Conservation (phyloP, 2,888 invertebrate species). For the Apamea monoglypha region DNA sequence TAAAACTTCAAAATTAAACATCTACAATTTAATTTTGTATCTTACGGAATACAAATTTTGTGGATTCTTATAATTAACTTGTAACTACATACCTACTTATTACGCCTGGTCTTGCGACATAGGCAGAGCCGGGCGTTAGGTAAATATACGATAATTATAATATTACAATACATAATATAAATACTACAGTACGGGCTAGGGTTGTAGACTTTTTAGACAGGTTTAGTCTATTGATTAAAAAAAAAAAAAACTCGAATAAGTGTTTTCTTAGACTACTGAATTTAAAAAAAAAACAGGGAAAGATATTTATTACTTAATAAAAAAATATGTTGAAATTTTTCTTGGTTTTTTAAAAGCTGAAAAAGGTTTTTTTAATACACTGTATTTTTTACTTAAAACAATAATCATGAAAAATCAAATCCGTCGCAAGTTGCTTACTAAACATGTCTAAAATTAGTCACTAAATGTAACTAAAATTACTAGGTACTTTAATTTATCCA, state of each 20-base stretch:
- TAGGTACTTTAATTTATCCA: conserved; percentile 55
- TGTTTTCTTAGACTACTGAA: neutral
- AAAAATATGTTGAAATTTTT: neutral
- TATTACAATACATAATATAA: conserved; percentile 53
- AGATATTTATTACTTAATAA: neutral
- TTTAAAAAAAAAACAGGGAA: neutral
- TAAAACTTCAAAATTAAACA: conserved; percentile 64
- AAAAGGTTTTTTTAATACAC: neutral
- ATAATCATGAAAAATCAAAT: neutral
- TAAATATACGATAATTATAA: conserved; percentile 40
- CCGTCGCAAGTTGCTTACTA: conserved; percentile 13
- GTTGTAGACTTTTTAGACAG: conserved; percentile 37
- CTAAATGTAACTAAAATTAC: conserved; percentile 37
- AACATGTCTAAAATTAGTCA: conserved; percentile 43
- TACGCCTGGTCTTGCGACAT: conserved; percentile 17
- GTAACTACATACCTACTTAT: conserved; percentile 55
- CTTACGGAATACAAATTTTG: conserved; percentile 79
- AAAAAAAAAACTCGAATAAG: neutral
- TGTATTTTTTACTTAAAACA: neutral
- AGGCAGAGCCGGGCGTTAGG: conserved; percentile 15
- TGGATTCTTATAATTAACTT: conserved; percentile 67
- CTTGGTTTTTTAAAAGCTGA: neutral
- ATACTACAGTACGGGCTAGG: conserved; percentile 54
- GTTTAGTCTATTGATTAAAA: conserved; percentile 16
- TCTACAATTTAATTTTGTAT: conserved; percentile 75